Percentiles rank a stretch among this genome's conserved stretches.
These are phyloP conservation scores for Mactromeris polynyma DNA, from an alignment of 2,888 invertebrate species.

Conservation along the genomic window DNA sequence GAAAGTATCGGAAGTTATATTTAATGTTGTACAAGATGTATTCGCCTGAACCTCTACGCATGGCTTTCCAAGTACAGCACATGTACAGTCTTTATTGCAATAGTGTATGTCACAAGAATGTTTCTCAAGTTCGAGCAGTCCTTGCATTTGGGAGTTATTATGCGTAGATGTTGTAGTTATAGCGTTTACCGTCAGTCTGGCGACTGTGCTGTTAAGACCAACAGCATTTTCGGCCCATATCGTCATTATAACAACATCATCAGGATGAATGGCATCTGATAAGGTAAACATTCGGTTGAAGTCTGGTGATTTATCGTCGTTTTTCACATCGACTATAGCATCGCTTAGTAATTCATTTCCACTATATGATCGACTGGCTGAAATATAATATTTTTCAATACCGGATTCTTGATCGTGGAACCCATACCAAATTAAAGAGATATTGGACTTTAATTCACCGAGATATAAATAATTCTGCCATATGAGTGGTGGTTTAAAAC, in stretches of 20 bases:
- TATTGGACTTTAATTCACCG: neutral
- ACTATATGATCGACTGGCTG: slow-evolving; percentile 56
- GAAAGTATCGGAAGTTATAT: neutral
- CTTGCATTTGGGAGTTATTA: neutral
- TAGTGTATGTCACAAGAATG: slow-evolving; percentile 69
- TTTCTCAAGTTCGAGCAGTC: slow-evolving; percentile 60
- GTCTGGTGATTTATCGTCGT: neutral
- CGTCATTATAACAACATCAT: slow-evolving; percentile 49
- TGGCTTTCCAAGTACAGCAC: slow-evolving; percentile 65
- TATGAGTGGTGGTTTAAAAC: slow-evolving; percentile 58
- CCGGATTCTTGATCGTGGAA: slow-evolving; percentile 69
- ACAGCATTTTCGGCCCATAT: slow-evolving; percentile 64
- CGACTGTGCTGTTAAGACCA: slow-evolving; percentile 53
- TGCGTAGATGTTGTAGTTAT: neutral
- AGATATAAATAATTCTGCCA: slow-evolving; percentile 39
- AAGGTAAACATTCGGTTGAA: slow-evolving; percentile 14
- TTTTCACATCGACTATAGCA: neutral
- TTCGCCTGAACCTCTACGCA: slow-evolving; percentile 49
- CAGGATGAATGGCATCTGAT: slow-evolving; percentile 14
- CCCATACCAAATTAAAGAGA: slow-evolving; percentile 69
- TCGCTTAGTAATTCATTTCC: slow-evolving; percentile 52
- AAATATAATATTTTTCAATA: slow-evolving; percentile 56
- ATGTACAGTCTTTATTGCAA: slow-evolving; percentile 72
- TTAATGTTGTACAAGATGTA: neutral
- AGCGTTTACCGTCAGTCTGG: slow-evolving; percentile 48